Conservation (phyloP, 2,113 vertebrate genomes). For the Sporophila hypoxantha region DNA sequence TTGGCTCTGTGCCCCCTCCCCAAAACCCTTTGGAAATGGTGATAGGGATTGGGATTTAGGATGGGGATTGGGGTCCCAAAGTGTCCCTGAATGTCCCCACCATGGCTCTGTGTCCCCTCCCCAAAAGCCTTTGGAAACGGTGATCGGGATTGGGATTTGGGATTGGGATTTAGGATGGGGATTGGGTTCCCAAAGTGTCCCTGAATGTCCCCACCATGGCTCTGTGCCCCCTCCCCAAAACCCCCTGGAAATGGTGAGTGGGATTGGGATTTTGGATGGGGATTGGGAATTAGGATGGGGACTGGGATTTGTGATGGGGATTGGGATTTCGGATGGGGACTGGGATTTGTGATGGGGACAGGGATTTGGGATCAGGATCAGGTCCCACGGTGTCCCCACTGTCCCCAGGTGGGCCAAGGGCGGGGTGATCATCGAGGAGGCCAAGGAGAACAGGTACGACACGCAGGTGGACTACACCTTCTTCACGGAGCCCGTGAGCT, state of each 20-base stretch:
- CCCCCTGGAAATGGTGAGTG: background rate
- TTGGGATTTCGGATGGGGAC: no score
- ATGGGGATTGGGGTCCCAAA: no score
- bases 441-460: slow-evolving; percentile 84
- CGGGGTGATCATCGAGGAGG: slow-evolving; percentile 86
- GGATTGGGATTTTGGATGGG: no score
- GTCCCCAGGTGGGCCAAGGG: slow-evolving; percentile 91
- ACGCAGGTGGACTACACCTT: slow-evolving; percentile 92
- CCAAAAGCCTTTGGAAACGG: background rate
- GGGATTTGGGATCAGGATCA: accelerated
- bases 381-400: accelerated
- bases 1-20: background rate
- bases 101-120: background rate
- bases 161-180: no score
- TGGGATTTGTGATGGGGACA: no score
- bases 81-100: no score
- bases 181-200: no score
- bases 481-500: slow-evolving; percentile 96
- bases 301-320: no score
- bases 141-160: no score
- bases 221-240: background rate
- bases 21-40: background rate
- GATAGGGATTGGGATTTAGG: background rate
- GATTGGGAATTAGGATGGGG: no score
- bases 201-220: background rate